Base-by-base conservation (phyloP, 1,140 invertebrate genomes). In the Danaus plexippus region DNA sequence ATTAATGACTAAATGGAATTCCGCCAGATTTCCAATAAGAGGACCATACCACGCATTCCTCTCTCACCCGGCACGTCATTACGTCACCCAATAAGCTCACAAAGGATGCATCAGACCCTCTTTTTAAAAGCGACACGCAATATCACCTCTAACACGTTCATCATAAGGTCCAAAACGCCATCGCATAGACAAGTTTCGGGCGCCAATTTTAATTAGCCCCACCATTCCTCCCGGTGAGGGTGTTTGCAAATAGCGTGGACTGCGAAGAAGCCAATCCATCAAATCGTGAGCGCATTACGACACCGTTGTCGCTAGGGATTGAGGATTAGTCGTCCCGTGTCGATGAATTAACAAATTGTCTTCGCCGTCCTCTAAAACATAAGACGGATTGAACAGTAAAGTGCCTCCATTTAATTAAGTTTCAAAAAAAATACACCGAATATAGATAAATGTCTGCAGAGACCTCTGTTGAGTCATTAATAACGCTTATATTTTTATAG, bases 201-300 rank as follows among this genome's bases (percentile, higher is more conserved):
- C 75, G 78, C 70, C 77, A 78, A 82, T 85, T 86, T 83, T 86
- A 86, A 86, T 86, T 86, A 86, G 78, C 75, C 73, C 78, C 73
- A 49, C 61, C 57, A 60, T 57, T 59, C 67, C 57, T 64, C 75
- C 72, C 72, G 78, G 80, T 76, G 77, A 80, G 81, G 83, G 80
- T 85, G 81, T 87, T 86, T 85, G 81, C 81, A 83, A 86, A 85
- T 85, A 84, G 75, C 63, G 73, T 76, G 74, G 77, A 71, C 70
- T 72, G 76, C 74, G 76, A 86, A 85, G 80, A 82, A 86, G 83
- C 81, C 83, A 87, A 87, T 87, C 81, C 84, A 87, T 87, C 84
- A 87, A 87, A 85, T 78, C 80, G 59, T 69, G 78, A 77, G 67
- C 77, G 77, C 75, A 82, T 87, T 85, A 84, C 83, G 77, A 83